phyloP scores from a whole-genome alignment of 2,113 vertebrate genomes.

The Coryphaenoides rupestris region DNA sequence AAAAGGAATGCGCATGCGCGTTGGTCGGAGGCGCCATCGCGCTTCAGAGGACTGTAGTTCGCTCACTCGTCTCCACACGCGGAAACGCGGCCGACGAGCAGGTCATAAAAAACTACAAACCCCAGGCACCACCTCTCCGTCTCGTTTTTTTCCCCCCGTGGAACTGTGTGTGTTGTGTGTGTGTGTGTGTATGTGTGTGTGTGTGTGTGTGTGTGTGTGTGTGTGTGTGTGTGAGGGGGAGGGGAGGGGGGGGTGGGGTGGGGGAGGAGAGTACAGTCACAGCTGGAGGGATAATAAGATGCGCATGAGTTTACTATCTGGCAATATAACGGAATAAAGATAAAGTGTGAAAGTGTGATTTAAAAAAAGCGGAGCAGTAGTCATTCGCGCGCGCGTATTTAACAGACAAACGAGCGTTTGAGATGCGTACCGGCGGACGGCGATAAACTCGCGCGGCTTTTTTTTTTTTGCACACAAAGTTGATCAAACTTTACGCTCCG shows the following conservation, averaged over 20 bases:
- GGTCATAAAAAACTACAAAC: slow-evolving; percentile 51
- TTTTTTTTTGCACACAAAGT: too few relatives aligned
- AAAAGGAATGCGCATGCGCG: slow-evolving; percentile 71
- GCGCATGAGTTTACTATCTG: slow-evolving; percentile 72
- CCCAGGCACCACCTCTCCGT: slow-evolving; percentile 34
- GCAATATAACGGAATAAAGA: slow-evolving; percentile 51
- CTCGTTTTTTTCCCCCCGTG: slow-evolving; percentile 34
- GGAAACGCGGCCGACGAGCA: slow-evolving; percentile 32
- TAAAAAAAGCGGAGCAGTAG: slow-evolving; percentile 30
- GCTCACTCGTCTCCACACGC: slow-evolving; percentile 27
- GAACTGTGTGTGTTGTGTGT: too few relatives aligned
- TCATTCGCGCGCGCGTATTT: slow-evolving; percentile 11
- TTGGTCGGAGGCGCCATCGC: slow-evolving; percentile 58
- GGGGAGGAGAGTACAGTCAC: slow-evolving; percentile 44
- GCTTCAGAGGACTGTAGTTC: slow-evolving; percentile 64
- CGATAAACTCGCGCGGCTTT: not conserved
- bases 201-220: too few relatives aligned
- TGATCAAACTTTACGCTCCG: slow-evolving; percentile 37
- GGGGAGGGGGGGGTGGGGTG: slow-evolving; percentile 42
- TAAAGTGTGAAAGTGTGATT: slow-evolving; percentile 54
- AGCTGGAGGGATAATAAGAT: slow-evolving; percentile 77
- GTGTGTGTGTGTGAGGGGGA: too few relatives aligned
- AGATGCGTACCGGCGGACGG: not conserved
- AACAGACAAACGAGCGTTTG: slow-evolving; percentile 1
- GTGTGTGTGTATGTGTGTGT: too few relatives aligned